These are phyloP conservation scores for Laticauda laticaudata DNA, from an alignment of 2,113 vertebrate genomes.

Conservation along the genomic window DNA sequence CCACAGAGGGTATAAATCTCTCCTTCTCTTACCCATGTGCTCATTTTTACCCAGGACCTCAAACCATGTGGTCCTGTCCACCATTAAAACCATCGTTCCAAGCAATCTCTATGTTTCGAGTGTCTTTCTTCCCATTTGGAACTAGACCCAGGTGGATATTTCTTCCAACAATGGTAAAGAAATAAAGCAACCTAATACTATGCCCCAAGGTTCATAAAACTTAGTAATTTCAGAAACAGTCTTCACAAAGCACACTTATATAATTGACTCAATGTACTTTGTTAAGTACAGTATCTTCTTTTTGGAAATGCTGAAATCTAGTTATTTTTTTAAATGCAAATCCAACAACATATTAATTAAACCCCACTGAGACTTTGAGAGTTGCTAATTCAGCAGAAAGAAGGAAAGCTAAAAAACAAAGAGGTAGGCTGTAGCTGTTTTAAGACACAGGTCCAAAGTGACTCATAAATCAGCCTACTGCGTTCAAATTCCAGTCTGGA, in stretches of 20 bases:
- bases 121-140: no score
- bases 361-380: slow-evolving; percentile 78
- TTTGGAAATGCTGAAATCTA: slow-evolving; percentile 66
- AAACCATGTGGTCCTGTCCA: no score
- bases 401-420: slow-evolving; percentile 88
- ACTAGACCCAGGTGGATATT: no score
- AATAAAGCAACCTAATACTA: neutral
- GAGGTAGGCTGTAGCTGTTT: slow-evolving; percentile 79
- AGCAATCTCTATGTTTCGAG: no score
- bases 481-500: slow-evolving; percentile 82
- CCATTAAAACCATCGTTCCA: no score
- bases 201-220: neutral
- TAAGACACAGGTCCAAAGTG: slow-evolving; percentile 88
- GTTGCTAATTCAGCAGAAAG: slow-evolving; percentile 96
- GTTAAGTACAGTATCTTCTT: slow-evolving; percentile 63
- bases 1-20: no score
- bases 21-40: no score
- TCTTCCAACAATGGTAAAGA: neutral
- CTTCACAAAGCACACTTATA: neutral
- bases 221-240: neutral
- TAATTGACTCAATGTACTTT: slow-evolving; percentile 54
- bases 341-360: slow-evolving; percentile 84
- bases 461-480: slow-evolving; percentile 90
- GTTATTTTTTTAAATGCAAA: slow-evolving; percentile 77
- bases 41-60: no score